Evolutionary conservation across 2,113 vertebrate species (phyloP), one percentile per base, ranked within the genome.

Genomic region (Podarcis raffonei): DNA sequence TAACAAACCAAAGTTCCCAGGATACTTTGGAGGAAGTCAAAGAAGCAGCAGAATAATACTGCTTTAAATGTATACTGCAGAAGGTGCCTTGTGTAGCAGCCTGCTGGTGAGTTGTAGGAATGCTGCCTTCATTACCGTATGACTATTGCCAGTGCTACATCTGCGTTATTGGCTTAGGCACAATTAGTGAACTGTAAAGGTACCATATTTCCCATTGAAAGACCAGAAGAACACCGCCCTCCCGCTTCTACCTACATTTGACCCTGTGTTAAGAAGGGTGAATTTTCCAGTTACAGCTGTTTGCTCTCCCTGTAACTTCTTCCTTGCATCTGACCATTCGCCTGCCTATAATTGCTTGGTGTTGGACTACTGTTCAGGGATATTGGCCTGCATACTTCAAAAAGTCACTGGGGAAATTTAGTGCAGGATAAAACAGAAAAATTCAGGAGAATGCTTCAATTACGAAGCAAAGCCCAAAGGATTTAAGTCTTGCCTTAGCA

Each of bases 371-470:
- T 87, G 80, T 92, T 89, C 81, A 27, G 71, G 89, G 91, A 80
- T 91, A 39, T 27, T 1, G 1, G 83, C 87, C 91, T 90, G 72
- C 71, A 35, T 76, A 0, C 15, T 91, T 89, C 88, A 89, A 86
- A 62, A 84, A 88, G 76, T 74, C 92, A 84, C 91, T 59, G 11
- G 92, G 93, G 93, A 95, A 94, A 95, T 93, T 57, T 23, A 7
- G 69, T 76, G 81, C 59, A 69, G 86, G 92, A 93, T 90, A 88
- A 93, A 93, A 91, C 82, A 69, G 25, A 74, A 66, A 69, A 65
- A 87, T 90, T 91, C 68, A 90, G 85, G 80, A 91, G 79, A 93
- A 85, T n/a, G 7, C 84, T 89, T 90, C 82, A 35, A 81, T 90
- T 96, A 90, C 81, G 90, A 89, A 85, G 66, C 79, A 72, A 91